Conservation (phyloP, 2,797 vertebrate genomes). For the Xenentodon cancila region DNA sequence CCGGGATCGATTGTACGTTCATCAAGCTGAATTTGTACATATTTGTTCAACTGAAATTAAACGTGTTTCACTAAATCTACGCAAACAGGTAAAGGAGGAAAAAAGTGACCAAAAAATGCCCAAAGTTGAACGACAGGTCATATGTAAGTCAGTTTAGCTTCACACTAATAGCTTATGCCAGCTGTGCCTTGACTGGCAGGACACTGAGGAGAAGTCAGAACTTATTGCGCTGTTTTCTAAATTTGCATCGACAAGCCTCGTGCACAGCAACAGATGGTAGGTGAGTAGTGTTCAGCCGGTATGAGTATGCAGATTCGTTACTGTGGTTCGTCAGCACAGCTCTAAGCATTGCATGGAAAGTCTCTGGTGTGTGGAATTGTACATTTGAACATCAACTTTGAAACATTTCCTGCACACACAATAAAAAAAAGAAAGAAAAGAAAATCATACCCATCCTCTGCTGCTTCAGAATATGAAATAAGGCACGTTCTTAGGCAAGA, state of each 20-base stretch:
- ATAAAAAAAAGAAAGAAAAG: background rate
- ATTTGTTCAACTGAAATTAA: background rate
- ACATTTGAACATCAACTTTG: conserved; percentile 55
- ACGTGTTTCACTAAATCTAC: background rate
- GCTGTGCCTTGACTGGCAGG: conserved; percentile 22
- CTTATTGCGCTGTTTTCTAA: conserved; percentile 56
- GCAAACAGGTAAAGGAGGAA: background rate
- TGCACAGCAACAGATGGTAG: conserved; percentile 47
- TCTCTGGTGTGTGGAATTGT: conserved; percentile 35
- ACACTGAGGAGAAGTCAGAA: conserved; percentile 47
- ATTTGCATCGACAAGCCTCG: conserved; percentile 51
- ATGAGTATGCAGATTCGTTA: conserved; percentile 44
- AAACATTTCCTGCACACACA: conserved; percentile 45
- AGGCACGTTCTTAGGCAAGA: conserved; percentile 43
- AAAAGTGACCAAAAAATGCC: too few relatives aligned
- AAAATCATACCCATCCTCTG: conserved; percentile 19
- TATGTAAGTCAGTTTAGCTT: conserved; percentile 21
- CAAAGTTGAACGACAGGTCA: background rate
- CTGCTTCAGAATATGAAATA: conserved; percentile 37
- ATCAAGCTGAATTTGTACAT: background rate
- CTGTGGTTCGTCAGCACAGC: conserved; percentile 32
- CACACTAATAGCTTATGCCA: conserved; percentile 20
- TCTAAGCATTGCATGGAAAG: conserved; percentile 45
- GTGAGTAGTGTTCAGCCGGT: conserved; percentile 13
- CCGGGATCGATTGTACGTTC: background rate